Conservation (phyloP, 2,888 invertebrate species). For the Epistrophe grossulariae region DNA sequence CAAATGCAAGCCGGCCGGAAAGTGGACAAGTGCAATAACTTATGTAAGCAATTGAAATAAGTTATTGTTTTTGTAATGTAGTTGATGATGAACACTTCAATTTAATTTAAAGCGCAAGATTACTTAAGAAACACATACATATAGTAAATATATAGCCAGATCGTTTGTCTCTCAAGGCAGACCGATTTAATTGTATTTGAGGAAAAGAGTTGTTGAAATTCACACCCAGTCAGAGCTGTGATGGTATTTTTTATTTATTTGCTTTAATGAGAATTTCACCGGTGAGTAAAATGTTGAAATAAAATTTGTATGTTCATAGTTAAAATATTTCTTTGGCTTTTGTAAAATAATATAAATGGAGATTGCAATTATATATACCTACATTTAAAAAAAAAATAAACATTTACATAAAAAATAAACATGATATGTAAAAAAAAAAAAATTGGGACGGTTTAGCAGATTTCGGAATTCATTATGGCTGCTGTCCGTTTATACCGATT, state of each 20-base stretch:
- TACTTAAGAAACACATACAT: constrained; percentile 37
- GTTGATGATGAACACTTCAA: constrained; percentile 55
- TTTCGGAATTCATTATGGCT: too few relatives aligned
- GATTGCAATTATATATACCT: too few relatives aligned
- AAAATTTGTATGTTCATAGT: too few relatives aligned
- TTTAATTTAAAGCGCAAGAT: constrained; percentile 60
- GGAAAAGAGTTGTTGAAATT: constrained; percentile 67
- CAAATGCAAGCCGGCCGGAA: constrained; percentile 23
- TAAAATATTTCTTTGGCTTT: too few relatives aligned
- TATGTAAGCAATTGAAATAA: constrained; percentile 60
- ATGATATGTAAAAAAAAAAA: too few relatives aligned
- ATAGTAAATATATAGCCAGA: background rate
- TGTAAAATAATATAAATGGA: too few relatives aligned
- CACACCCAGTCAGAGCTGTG: constrained; percentile 1
- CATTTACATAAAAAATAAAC: too few relatives aligned
- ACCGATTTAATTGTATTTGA: constrained; percentile 61
- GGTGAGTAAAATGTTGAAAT: background rate
- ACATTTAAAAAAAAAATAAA: too few relatives aligned
- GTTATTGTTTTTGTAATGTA: constrained; percentile 42
- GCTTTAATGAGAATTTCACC: background rate
- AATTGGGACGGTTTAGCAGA: too few relatives aligned
- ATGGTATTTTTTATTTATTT: background rate
- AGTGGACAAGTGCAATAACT: constrained; percentile 51
- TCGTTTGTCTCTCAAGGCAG: constrained; percentile 45
- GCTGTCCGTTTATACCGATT: too few relatives aligned